Base-by-base conservation (phyloP, 2,888 invertebrate species). In the Keiferia lycopersicella region DNA sequence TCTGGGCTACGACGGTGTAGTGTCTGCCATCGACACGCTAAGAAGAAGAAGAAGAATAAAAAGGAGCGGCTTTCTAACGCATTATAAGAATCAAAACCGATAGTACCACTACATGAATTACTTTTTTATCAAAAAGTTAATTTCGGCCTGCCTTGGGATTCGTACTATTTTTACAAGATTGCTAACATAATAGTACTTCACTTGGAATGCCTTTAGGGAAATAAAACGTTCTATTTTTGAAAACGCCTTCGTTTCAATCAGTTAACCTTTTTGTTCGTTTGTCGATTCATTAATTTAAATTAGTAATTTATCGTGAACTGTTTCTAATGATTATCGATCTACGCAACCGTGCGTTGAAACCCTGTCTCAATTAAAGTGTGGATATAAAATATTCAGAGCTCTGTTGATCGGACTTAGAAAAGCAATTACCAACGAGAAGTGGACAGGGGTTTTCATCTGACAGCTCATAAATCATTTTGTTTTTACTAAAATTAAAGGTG, bases 341-440 rank as follows among this genome's bases (percentile, higher is more conserved):
- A 56, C 53, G 45, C 45, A 57, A 48, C 30, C 41, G 30, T 63
- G 45, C 63, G 63, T 63, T 63, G 18, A 57, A 62, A 58, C 58
- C 63, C 51, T n/a, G 50, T 56, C 41, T 22, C 51, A 61, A 63
- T 61, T 68, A 69, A 67, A 71, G 65, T 69, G 77, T 76, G 74
- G 73, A 72, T 77, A 75, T 83, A 74, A 83, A 84, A 79, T 84
- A 84, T 84, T 83, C 83, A 84, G 65, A 70, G 67, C 66, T 67
- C 67, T 74, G 74, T 75, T 82, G 78, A 83, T 82, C 79, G 79
- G 77, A 80, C 82, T 80, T 80, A 79, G 81, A 76, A 82, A 83
- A 81, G 71, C 83, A 81, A 82, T 83, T 83, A 83, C 74, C 73
- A 76, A 77, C 74, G 71, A 80, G 75, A 73, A 70, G 74, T 69